Base-by-base conservation (phyloP, 2,888 invertebrate genomes). In the Andrena minutula region DNA sequence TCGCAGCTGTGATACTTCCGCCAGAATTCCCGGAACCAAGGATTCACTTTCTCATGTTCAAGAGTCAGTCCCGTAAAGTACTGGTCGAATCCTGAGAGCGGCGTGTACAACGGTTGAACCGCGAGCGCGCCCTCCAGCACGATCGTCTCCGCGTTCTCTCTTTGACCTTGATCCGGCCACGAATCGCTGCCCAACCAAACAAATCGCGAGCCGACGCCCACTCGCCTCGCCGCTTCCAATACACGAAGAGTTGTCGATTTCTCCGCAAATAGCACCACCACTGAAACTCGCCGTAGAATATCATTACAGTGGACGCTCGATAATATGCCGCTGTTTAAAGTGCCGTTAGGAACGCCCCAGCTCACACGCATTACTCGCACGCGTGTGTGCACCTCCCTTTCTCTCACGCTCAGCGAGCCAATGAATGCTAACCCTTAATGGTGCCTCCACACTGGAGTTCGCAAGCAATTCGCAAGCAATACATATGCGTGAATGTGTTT, bases 151-250 rank as follows among this genome's bases (percentile, higher is more conserved):
- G 70, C 91, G 81, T 28, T 20, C n/a, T n/a, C 92, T 89, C 82
- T 89, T 30, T 85, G 20, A 78, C 70, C 6, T 12, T n/a, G 86
- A 86, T 65, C 94, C 32, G 93, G 94, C 95, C 95, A 95, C 4
- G 94, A 95, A 83, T 95, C 95, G 64, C 94, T 95, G 7, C 95
- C 95, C 60, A 95, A 93, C 95, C 95, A 95, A 2, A 95, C 93
- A 87, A 95, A 94, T 2, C 91, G 90, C 64, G 89, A 86, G 53
- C 90, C 89, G 2, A 92, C 89, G 0, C 89, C 91, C 0, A 93
- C 84, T 0, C 94, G 87, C 35, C 92, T 88, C 0, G 95, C 95
- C 6, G 95, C 94, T 53, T 94, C 91, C 90, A 95, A 93, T n/a
- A 95, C 91, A 12, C 89, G 88, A 7, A 93, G 81, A 1, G 94